Conservation (phyloP, 2,113 vertebrate species). For the Odocoileus hemionus region DNA sequence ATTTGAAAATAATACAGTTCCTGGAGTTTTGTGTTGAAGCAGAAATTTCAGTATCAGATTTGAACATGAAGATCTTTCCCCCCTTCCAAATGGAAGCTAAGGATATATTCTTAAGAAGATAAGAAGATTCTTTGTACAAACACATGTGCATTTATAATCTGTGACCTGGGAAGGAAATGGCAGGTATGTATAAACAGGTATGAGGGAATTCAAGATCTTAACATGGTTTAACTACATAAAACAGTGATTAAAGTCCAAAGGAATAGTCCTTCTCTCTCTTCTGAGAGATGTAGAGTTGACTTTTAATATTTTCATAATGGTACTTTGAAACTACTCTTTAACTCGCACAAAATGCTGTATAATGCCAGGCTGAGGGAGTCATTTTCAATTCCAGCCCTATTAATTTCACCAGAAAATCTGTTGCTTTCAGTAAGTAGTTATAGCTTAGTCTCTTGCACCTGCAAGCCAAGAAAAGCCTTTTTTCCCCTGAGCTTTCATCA, state of each 20-base stretch:
- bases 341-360: background rate
- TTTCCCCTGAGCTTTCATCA: background rate
- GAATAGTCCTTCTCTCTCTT: background rate
- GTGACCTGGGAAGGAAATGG: background rate
- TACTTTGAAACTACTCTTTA: constrained; percentile 20
- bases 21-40: constrained; percentile 2
- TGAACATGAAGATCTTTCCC: background rate
- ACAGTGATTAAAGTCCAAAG: background rate
- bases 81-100: background rate
- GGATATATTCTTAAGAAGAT: background rate
- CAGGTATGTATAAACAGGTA: background rate
- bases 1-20: constrained; percentile 2
- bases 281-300: background rate
- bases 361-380: background rate
- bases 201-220: background rate
- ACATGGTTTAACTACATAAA: background rate
- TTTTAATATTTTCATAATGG: background rate
- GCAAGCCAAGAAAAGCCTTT: background rate
- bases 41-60: background rate
- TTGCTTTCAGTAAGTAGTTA: background rate
- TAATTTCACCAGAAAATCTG: constrained; percentile 16
- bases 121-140: background rate
- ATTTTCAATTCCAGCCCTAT: background rate
- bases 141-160: background rate
- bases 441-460: background rate